Percentiles rank a stretch among this genome's conserved stretches.
phyloP scores from a whole-genome alignment of 2,888 invertebrate genomes.

The Bimastos eiseni region DNA sequence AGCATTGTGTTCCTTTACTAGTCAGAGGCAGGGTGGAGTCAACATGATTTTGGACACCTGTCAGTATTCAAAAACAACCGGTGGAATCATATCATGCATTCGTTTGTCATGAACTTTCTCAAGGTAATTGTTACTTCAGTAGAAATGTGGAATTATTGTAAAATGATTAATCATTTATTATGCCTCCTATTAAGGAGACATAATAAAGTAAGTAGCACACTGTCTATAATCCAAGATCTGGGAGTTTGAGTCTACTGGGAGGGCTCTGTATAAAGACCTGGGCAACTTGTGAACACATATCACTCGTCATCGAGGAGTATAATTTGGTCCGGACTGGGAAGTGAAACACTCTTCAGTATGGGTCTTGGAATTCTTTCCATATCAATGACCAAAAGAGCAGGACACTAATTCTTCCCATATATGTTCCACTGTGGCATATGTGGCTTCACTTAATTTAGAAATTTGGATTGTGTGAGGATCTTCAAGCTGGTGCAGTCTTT shows the following conservation, averaged over 20 bases:
- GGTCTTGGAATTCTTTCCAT: no score
- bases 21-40: slow-evolving; percentile 61
- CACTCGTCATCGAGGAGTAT: no score
- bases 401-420: no score
- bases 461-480: no score
- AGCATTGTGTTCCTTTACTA: slow-evolving; percentile 42
- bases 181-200: no score
- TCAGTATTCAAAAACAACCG: slow-evolving; percentile 56
- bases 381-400: no score
- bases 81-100: slow-evolving; percentile 55
- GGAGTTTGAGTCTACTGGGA: not conserved
- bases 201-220: not conserved
- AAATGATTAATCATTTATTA: not conserved
- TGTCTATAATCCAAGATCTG: not conserved
- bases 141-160: not conserved
- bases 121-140: slow-evolving; percentile 52
- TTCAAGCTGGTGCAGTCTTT: not conserved
- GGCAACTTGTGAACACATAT: no score
- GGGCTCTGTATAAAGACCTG: not conserved
- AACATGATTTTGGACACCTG: slow-evolving; percentile 62
- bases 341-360: no score
- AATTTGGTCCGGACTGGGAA: no score
- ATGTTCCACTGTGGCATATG: no score
- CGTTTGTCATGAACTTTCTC: slow-evolving; percentile 55
- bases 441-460: no score